These are phyloP conservation scores for Thereva nobilitata DNA, from an alignment of 2,888 invertebrate species.

Conservation along the genomic window DNA sequence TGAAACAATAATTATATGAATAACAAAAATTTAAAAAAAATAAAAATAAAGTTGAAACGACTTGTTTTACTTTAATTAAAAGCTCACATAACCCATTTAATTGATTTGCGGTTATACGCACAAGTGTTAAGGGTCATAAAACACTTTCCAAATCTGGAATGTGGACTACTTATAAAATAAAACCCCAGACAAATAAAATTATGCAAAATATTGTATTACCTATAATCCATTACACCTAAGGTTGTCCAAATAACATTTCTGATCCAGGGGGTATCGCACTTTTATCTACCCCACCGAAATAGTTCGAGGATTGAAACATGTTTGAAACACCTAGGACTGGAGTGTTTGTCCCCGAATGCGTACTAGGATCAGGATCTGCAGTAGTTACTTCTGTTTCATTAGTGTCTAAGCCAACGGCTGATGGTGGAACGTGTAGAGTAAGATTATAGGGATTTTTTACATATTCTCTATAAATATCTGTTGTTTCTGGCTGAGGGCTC, in stretches of 20 bases:
- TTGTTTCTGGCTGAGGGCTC: slow-evolving; percentile 42
- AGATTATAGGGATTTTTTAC: slow-evolving; percentile 56
- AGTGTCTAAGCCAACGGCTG: slow-evolving; percentile 15
- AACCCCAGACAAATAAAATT: slow-evolving; percentile 1
- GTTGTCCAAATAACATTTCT: slow-evolving; percentile 64
- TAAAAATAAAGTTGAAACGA: slow-evolving; percentile 24
- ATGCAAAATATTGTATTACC: not conserved
- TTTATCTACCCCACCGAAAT: slow-evolving; percentile 64
- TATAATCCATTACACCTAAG: slow-evolving; percentile 45
- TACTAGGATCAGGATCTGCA: slow-evolving; percentile 34
- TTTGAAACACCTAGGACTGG: slow-evolving; percentile 53
- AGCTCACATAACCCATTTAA: slow-evolving; percentile 10
- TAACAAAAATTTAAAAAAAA: slow-evolving; percentile 23
- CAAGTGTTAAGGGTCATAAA: slow-evolving; percentile 11
- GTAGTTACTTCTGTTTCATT: slow-evolving; percentile 38
- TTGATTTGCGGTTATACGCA: not conserved
- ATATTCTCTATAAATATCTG: slow-evolving; percentile 56
- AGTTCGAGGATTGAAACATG: slow-evolving; percentile 68
- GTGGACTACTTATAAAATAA: slow-evolving; percentile 2
- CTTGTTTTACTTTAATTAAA: slow-evolving; percentile 2
- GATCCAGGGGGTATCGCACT: slow-evolving; percentile 64
- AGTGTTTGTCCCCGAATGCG: slow-evolving; percentile 33
- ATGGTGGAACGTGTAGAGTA: slow-evolving; percentile 55
- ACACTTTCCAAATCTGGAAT: slow-evolving; percentile 23
- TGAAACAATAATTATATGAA: slow-evolving; percentile 28